Percentiles rank a stretch among this genome's conserved stretches.
Conservation (phyloP, 2,113 vertebrate species). For the Hemibagrus wyckioides region DNA sequence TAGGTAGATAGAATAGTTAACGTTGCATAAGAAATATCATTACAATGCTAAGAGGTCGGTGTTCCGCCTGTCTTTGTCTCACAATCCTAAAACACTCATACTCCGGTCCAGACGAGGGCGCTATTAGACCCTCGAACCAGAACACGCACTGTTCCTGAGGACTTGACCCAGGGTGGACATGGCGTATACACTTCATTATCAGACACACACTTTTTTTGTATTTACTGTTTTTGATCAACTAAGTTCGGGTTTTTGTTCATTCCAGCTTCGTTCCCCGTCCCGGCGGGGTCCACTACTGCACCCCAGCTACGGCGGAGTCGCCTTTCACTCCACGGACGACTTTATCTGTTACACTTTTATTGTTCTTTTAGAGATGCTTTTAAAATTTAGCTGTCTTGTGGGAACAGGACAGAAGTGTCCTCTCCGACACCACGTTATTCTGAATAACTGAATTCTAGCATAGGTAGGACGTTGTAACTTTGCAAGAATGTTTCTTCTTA, state of each 20-base stretch:
- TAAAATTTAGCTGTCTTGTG: conserved; percentile 16
- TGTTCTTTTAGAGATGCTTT: conserved; percentile 43
- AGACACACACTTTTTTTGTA: conserved; percentile 11
- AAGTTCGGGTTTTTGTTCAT: conserved; percentile 32
- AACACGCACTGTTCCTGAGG: conserved; percentile 4
- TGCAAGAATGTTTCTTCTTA: conserved; percentile 49
- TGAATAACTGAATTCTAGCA: conserved; percentile 35
- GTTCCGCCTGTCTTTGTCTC: conserved; percentile 21
- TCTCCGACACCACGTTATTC: conserved; percentile 14
- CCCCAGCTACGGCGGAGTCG: neutral
- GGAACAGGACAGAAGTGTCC: neutral
- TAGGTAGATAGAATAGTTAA: conserved; percentile 50
- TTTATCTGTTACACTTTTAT: conserved; percentile 48
- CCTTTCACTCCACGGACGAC: conserved; percentile 33
- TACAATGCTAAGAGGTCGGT: conserved; percentile 36
- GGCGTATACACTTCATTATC: conserved; percentile 29
- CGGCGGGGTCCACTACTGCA: conserved; percentile 15
- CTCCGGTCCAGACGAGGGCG: conserved; percentile 27
- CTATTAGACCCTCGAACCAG: neutral
- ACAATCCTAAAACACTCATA: conserved; percentile 42
- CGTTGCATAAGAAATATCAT: conserved; percentile 49
- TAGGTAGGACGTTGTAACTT: conserved; percentile 44
- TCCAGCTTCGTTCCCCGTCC: conserved; percentile 16
- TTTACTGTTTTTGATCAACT: conserved; percentile 34
- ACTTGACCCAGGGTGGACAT: neutral